Conservation (phyloP, 2,888 invertebrate genomes). For the Thymelicus sylvestris region DNA sequence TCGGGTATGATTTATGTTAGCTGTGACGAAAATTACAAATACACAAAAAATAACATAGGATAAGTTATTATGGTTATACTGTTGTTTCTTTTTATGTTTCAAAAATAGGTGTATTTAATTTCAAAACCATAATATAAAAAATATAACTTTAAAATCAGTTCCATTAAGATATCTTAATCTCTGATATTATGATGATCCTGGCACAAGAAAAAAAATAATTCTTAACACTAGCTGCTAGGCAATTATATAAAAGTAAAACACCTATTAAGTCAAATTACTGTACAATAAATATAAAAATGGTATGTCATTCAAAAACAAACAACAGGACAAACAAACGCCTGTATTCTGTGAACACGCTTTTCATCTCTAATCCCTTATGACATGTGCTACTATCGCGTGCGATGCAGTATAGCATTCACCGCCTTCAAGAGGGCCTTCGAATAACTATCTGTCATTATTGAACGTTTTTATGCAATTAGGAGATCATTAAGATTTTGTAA, state of each 20-base stretch:
- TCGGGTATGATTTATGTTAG: not conserved
- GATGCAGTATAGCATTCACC: slow-evolving; percentile 15
- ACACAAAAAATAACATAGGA: too few species aligned
- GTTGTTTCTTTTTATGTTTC: too few species aligned
- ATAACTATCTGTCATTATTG: slow-evolving; percentile 43
- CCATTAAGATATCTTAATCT: not conserved
- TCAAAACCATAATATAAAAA: too few species aligned
- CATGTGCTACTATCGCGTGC: slow-evolving; percentile 30
- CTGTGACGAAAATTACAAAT: not conserved
- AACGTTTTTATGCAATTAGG: slow-evolving; percentile 45
- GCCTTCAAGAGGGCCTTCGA: slow-evolving; percentile 44
- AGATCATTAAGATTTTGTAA: slow-evolving; percentile 32
- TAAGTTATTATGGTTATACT: too few species aligned
- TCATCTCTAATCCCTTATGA: slow-evolving; percentile 19
- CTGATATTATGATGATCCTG: too few species aligned
- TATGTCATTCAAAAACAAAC: slow-evolving; percentile 11
- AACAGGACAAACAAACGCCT: slow-evolving; percentile 1
- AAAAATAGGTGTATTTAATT: too few species aligned
- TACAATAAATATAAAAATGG: slow-evolving; percentile 21
- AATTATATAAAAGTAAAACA: not conserved
- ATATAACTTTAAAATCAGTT: too few species aligned
- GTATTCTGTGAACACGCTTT: slow-evolving; percentile 1
- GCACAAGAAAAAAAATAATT: not conserved
- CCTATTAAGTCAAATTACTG: slow-evolving; percentile 19
- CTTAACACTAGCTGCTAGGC: not conserved